Conservation (phyloP, 1,140 invertebrate genomes). For the Euwallacea fornicatus region DNA sequence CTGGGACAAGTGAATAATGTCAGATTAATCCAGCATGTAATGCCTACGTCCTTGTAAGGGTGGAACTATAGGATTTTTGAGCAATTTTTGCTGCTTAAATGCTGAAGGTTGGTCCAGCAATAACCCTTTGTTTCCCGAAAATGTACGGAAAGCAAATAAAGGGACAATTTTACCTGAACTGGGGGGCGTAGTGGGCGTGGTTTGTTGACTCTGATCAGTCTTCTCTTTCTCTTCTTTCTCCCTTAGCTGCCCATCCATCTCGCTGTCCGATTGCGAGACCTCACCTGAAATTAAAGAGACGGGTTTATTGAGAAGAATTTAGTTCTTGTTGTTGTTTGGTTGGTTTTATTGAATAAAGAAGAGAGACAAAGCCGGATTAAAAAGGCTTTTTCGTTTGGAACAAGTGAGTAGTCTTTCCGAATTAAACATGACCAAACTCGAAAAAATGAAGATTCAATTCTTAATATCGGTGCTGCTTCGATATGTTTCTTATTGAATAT, state of each 20-base stretch:
- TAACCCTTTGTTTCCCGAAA: background rate
- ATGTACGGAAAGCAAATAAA: background rate
- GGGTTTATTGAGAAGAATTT: background rate
- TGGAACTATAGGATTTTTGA: background rate
- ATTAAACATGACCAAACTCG: too few species aligned
- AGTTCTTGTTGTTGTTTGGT: too few species aligned
- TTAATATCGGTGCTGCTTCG: too few species aligned
- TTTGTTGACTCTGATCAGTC: constrained; percentile 54
- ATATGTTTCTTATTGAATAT: too few species aligned
- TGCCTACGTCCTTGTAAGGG: background rate
- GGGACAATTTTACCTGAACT: constrained; percentile 43
- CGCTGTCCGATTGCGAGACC: constrained; percentile 44
- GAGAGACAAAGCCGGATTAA: too few species aligned
- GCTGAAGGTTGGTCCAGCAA: too few species aligned
- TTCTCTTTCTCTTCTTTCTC: constrained; percentile 47
- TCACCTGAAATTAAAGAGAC: constrained; percentile 44
- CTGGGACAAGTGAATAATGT: background rate
- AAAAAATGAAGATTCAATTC: too few species aligned
- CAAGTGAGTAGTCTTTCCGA: too few species aligned
- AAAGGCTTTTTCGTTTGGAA: too few species aligned
- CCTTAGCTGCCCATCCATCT: constrained; percentile 41
- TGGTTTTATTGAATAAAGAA: too few species aligned
- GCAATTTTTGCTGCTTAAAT: background rate
- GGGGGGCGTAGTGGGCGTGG: constrained; percentile 52
- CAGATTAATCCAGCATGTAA: too few species aligned